phyloP scores from a whole-genome alignment of 2,888 invertebrate genomes.

The Proisotoma minuta region DNA sequence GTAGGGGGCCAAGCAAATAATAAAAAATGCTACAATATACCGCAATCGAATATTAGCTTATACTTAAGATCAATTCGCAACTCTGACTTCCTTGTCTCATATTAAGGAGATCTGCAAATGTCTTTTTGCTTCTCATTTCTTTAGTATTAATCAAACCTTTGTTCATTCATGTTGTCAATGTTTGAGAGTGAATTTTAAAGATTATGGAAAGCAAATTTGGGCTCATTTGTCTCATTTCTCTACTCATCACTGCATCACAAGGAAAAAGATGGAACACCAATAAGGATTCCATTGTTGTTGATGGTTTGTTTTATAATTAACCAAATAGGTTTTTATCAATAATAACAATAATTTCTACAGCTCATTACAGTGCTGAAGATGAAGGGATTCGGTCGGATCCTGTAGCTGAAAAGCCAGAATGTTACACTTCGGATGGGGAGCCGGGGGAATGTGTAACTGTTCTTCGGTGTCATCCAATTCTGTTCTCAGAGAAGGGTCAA shows the following conservation, averaged over 20 bases:
- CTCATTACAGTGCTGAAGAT: conserved; percentile 22
- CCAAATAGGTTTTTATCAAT: not conserved
- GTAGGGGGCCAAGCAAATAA: too few species aligned
- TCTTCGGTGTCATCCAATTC: conserved; percentile 36
- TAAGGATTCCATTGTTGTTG: conserved; percentile 39
- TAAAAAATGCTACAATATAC: too few species aligned
- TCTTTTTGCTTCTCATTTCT: not conserved
- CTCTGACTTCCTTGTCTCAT: not conserved
- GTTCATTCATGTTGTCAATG: too few species aligned
- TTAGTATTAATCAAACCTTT: not conserved
- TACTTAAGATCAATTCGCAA: not conserved
- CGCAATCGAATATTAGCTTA: too few species aligned
- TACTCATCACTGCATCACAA: not conserved
- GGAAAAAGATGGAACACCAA: conserved; percentile 38
- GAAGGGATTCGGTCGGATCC: conserved; percentile 29
- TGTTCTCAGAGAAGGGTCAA: conserved; percentile 35
- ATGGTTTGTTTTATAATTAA: conserved; percentile 23
- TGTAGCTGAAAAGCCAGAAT: conserved; percentile 30
- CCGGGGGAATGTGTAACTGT: conserved; percentile 35
- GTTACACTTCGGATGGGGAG: conserved; percentile 32
- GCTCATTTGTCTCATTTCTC: not conserved
- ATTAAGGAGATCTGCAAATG: not conserved
- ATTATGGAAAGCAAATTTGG: not conserved
- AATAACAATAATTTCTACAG: conserved; percentile 4
- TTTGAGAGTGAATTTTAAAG: too few species aligned